phyloP scores from a whole-genome alignment of 1,140 invertebrate genomes.

The Bombus terrestris region DNA sequence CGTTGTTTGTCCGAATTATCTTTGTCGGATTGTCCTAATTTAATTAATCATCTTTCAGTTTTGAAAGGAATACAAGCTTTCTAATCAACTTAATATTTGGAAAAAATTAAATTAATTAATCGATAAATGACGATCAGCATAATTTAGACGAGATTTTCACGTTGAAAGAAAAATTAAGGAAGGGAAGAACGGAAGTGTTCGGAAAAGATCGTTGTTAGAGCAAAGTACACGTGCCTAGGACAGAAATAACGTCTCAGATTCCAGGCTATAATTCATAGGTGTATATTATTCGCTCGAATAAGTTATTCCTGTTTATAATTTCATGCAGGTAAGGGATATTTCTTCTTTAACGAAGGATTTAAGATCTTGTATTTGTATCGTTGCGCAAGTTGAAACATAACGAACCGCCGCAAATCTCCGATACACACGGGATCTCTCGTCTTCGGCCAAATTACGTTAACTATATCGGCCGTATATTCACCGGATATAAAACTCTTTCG shows the following conservation, averaged over 20 bases:
- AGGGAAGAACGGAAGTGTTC: too few species aligned
- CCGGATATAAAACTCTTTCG: constrained; percentile 6
- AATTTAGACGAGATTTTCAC: not conserved
- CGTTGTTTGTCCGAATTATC: too few species aligned
- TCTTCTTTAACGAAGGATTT: not conserved
- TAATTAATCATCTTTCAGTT: too few species aligned
- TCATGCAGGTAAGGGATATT: not conserved
- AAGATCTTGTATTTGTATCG: constrained; percentile 33
- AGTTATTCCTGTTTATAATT: constrained; percentile 1
- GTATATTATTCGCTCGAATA: constrained; percentile 2
- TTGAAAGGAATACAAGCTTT: not conserved
- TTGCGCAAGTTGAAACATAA: constrained; percentile 50
- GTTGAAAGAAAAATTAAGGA: not conserved
- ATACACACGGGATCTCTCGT: not conserved
- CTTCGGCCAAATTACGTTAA: constrained; percentile 53
- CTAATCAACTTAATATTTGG: too few species aligned
- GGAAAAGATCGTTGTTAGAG: not conserved
- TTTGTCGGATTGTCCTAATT: too few species aligned
- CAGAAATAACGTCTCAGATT: constrained; percentile 28
- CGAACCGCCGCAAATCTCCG: constrained; percentile 39
- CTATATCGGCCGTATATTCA: constrained; percentile 17
- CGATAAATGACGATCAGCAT: too few species aligned
- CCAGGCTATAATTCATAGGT: constrained; percentile 12
- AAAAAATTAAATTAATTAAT: not conserved
- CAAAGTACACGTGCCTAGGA: constrained; percentile 29